phyloP scores from a whole-genome alignment of 2,888 invertebrate species.

The Poecilus cupreus region DNA sequence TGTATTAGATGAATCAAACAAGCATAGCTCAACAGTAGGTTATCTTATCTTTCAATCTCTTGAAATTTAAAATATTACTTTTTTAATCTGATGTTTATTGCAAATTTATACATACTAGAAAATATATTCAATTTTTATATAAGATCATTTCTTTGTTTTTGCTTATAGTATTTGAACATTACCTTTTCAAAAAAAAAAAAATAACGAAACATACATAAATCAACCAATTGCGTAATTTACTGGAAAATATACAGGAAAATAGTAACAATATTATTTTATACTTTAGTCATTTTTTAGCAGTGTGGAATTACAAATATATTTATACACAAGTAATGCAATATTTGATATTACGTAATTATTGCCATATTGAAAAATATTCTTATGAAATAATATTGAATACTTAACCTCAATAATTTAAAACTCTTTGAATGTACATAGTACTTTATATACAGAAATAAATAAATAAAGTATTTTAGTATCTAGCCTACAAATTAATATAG shows the following conservation, averaged over 20 bases:
- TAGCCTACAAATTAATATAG: too few relatives aligned
- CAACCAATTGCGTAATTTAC: neutral
- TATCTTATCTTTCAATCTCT: neutral
- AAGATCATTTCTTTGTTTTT: neutral
- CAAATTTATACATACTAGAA: neutral
- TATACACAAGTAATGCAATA: neutral
- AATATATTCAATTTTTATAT: neutral
- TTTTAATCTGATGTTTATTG: neutral
- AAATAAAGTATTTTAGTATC: too few relatives aligned
- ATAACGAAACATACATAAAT: neutral
- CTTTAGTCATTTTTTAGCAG: neutral
- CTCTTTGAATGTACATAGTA: too few relatives aligned
- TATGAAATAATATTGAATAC: too few relatives aligned
- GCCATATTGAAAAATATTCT: neutral
- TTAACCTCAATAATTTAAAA: too few relatives aligned
- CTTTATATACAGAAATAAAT: too few relatives aligned
- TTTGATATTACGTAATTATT: neutral
- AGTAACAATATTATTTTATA: neutral
- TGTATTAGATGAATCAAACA: too few relatives aligned
- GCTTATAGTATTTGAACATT: slow-evolving; percentile 14
- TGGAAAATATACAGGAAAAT: slow-evolving; percentile 20
- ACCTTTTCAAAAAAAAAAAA: neutral
- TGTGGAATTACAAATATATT: slow-evolving; percentile 5
- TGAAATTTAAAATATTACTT: neutral
- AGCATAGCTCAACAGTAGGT: too few relatives aligned